Conservation (phyloP, 2,797 vertebrate species). For the Crax fasciolata region DNA sequence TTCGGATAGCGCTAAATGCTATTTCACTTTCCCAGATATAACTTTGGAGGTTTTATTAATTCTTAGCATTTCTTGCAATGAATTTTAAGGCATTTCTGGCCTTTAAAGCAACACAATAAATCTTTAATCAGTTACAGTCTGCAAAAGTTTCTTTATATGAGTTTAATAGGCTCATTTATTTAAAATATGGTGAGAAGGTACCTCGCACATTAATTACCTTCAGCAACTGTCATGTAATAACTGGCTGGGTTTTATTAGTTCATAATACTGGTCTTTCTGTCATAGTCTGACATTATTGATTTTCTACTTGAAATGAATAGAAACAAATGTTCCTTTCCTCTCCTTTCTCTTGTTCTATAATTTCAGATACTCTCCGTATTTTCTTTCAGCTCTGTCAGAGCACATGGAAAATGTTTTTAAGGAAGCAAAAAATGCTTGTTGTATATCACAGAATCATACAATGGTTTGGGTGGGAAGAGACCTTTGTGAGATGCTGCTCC, state of each 20-base stretch:
- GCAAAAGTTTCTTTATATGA: background rate
- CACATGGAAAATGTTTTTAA: background rate
- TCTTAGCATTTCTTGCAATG: background rate
- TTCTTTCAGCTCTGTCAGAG: background rate
- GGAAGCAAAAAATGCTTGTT: background rate
- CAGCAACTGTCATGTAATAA: background rate
- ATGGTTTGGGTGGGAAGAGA: background rate
- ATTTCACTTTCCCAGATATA: background rate
- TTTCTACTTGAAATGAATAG: background rate
- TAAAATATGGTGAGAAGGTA: background rate
- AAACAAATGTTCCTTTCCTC: background rate
- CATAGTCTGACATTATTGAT: background rate
- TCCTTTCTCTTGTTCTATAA: background rate
- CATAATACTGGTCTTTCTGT: background rate
- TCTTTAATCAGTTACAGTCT: background rate
- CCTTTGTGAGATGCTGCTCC: background rate
- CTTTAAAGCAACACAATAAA: background rate
- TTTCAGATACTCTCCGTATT: background rate
- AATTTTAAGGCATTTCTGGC: background rate
- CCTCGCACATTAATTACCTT: background rate
- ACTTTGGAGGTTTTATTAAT: background rate
- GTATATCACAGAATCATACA: background rate
- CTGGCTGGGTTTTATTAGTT: slow-evolving; percentile 15
- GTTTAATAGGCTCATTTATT: background rate
- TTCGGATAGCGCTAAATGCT: background rate